Percentiles rank a stretch among this genome's conserved stretches.
These are phyloP conservation scores for Hypothenemus hampei DNA, from an alignment of 1,140 invertebrate genomes.

Conservation along the genomic window DNA sequence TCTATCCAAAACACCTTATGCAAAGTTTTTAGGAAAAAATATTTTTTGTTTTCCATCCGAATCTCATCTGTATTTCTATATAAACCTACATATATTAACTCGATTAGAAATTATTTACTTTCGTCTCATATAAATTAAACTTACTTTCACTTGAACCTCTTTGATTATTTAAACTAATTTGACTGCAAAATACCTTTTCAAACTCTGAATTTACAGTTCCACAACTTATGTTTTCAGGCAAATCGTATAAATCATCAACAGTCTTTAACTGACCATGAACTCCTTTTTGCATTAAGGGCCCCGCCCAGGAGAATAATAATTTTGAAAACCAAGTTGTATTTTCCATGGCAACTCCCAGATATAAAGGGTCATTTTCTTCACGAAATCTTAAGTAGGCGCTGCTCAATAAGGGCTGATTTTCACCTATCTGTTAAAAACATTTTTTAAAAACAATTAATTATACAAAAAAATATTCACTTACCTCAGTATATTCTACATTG, in stretches of 20 bases:
- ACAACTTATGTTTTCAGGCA: slow-evolving; percentile 68
- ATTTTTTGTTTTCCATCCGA: too few species aligned
- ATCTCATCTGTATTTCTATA: too few species aligned
- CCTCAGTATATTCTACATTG: slow-evolving; percentile 30
- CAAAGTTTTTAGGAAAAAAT: slow-evolving; percentile 68
- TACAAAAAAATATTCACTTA: slow-evolving; percentile 13
- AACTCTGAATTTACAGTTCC: slow-evolving; percentile 25
- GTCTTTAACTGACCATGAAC: slow-evolving; percentile 62
- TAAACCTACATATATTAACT: too few species aligned
- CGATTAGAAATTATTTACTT: too few species aligned
- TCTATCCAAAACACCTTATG: slow-evolving; percentile 78
- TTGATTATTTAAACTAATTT: too few species aligned
- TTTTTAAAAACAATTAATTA: not conserved
- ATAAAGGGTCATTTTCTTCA: slow-evolving; percentile 62
- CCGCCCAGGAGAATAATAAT: slow-evolving; percentile 83
- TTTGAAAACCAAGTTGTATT: slow-evolving; percentile 63
- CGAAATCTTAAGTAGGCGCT: slow-evolving; percentile 54
- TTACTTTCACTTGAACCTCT: not conserved
- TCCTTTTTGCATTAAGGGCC: slow-evolving; percentile 80
- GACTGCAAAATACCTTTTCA: not conserved
- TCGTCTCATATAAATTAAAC: slow-evolving; percentile 3
- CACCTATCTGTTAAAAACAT: slow-evolving; percentile 41
- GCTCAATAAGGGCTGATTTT: slow-evolving; percentile 44
- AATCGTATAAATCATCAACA: slow-evolving; percentile 78
- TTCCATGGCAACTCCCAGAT: slow-evolving; percentile 78